Base-by-base conservation (phyloP, 1,140 invertebrate species). In the Hyles euphorbiae region DNA sequence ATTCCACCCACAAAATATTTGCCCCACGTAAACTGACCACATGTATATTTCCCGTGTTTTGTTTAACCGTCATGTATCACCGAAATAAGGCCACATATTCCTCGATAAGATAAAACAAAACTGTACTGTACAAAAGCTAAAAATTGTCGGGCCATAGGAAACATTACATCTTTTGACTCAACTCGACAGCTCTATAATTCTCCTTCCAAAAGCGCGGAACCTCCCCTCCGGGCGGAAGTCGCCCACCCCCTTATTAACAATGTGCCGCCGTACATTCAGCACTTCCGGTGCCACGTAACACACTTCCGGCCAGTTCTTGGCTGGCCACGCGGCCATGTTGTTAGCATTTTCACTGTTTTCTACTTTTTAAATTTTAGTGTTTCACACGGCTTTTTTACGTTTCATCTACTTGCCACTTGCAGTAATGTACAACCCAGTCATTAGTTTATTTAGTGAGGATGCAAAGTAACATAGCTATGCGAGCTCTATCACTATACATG, bases 171-270 rank as follows among this genome's bases (percentile, higher is more conserved):
- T 48, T 48, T 48, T 2, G 36, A 40, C n/a, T 3, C 32, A 52
- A 52, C 50, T 52, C 33, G n/a, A 34, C 33, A 32, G 32, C 5
- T 34, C 50, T 32, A 32, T 54, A 54, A 40, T 54, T 44, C 36
- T 40, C 36, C 36, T 54, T 45, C 40, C 11, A 40, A 54, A 54
- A 40, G 36, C 22, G 22, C 22, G 22, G 22, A 22, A 54, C 53
- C 9, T 44, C 36, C 34, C 58, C 57, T 22, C 52, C 52, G 58
- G 61, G 60, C 64, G 64, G 68, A 67, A 61, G 33, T 53, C 53
- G 48, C 64, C 60, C 58, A 50, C 63, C 64, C 53, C 63, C 65
- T 71, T 71, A 76, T 76, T 78, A 74, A 74, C 68, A 73, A 75
- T 69, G 66, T 72, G 70, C 67, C 55, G 70, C 67, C 55, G 60